Percentiles rank a stretch among this genome's conserved stretches.
These are phyloP conservation scores for Paratilapia polleni DNA, from an alignment of 2,113 vertebrate genomes.

Conservation along the genomic window DNA sequence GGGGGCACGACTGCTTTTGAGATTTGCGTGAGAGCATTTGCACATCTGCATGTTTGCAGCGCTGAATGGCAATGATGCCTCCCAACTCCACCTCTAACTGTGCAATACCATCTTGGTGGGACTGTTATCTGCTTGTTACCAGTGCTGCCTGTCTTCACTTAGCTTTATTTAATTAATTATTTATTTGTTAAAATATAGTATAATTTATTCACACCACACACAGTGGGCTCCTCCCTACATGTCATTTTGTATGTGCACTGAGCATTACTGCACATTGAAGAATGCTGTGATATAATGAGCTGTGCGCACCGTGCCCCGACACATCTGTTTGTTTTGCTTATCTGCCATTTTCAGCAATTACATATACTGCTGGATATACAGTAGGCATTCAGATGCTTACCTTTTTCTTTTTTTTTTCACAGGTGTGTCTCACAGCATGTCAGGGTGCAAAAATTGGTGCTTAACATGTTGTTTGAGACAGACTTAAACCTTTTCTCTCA, in stretches of 20 bases:
- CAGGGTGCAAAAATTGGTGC: not conserved
- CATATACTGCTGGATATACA: slow-evolving; percentile 16
- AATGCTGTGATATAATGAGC: slow-evolving; percentile 51
- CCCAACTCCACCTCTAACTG: not conserved
- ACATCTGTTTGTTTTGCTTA: slow-evolving; percentile 51
- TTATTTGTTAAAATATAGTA: not conserved
- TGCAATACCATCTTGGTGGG: slow-evolving; percentile 38
- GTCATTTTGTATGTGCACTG: not conserved
- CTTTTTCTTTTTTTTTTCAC: not conserved
- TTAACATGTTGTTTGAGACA: not conserved
- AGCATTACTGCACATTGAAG: not conserved
- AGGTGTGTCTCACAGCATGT: not conserved
- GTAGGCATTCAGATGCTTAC: not conserved
- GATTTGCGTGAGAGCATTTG: slow-evolving; percentile 11
- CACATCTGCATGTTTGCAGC: not conserved
- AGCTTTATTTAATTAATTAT: not conserved
- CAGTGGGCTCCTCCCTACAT: slow-evolving; percentile 34
- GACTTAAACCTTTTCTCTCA: not conserved
- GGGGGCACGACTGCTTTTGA: slow-evolving; percentile 32
- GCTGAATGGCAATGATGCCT: slow-evolving; percentile 44
- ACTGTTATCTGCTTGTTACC: slow-evolving; percentile 47
- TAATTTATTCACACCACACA: slow-evolving; percentile 12
- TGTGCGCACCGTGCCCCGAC: slow-evolving; percentile 29
- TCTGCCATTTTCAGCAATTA: slow-evolving; percentile 35
- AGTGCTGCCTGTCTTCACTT: slow-evolving; percentile 12